A percentile compares a stretch with the other conserved stretches of the same genome.
Evolutionary conservation across 35 echinoderm and acorn worm genomes (phyloP).

Genomic region (Apostichopus californicus): DNA sequence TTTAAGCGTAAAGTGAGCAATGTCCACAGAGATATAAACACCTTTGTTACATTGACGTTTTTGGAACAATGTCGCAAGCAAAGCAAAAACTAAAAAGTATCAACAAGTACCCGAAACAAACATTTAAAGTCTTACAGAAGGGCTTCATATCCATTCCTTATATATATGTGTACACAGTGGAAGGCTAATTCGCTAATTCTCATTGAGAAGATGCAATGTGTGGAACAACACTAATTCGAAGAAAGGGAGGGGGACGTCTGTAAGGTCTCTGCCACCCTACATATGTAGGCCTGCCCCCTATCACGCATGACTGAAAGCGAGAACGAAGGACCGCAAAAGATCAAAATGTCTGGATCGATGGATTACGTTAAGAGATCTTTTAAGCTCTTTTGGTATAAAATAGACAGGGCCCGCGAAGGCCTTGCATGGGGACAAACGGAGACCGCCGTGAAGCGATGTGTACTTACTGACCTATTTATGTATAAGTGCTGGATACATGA

Average conservation of each 20-base stretch:
- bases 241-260: neutral
- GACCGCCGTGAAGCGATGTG: neutral
- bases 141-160: neutral
- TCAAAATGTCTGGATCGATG: neutral
- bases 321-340: neutral
- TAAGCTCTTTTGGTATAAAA: neutral
- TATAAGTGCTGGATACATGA: too few species aligned
- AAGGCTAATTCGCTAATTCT: neutral
- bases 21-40: neutral
- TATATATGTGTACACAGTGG: neutral
- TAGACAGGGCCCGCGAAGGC: neutral
- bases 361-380: neutral
- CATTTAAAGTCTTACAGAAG: too few species aligned
- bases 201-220: neutral
- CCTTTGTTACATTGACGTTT: neutral
- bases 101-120: neutral
- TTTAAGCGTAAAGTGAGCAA: neutral
- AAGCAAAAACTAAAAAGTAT: neutral
- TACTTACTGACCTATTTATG: too few species aligned
- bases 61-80: neutral
- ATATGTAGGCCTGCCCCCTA: neutral
- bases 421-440: neutral
- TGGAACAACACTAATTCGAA: slow-evolving; percentile 6
- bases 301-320: neutral
- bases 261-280: too few species aligned